A percentile compares a stretch with the other conserved stretches of the same genome.
Evolutionary conservation across 2,113 vertebrate species (phyloP).

Genomic region (Hemiprocne comata): DNA sequence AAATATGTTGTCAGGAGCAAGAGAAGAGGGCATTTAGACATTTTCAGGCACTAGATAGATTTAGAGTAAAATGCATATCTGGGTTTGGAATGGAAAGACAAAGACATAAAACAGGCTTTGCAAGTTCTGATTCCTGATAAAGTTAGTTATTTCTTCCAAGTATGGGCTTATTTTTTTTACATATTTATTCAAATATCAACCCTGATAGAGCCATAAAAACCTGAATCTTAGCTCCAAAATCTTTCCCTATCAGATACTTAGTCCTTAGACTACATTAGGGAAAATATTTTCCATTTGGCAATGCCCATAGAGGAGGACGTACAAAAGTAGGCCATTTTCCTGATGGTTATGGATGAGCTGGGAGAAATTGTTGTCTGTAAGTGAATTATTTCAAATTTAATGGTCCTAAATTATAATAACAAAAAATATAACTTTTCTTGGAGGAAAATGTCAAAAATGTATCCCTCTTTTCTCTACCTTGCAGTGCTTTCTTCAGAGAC

Average conservation of each 20-base stretch:
- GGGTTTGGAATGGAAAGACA: background rate
- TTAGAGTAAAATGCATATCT: background rate
- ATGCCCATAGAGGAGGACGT: rapidly evolving
- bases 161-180: background rate
- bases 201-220: background rate
- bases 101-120: background rate
- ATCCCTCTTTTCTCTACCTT: background rate
- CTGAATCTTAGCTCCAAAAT: background rate
- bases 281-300: background rate
- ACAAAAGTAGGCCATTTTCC: background rate
- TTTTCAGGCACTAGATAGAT: background rate
- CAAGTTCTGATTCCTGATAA: background rate
- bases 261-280: background rate
- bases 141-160: background rate
- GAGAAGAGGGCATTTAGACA: background rate
- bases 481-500: background rate
- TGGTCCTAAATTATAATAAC: background rate
- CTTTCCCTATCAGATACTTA: background rate
- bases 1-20: background rate
- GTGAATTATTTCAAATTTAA: background rate
- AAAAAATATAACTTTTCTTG: background rate
- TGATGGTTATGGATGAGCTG: background rate
- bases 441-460: background rate
- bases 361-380: background rate
- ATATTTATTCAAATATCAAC: background rate